Conservation (phyloP, 2,113 vertebrate genomes). For the Bucco capensis region DNA sequence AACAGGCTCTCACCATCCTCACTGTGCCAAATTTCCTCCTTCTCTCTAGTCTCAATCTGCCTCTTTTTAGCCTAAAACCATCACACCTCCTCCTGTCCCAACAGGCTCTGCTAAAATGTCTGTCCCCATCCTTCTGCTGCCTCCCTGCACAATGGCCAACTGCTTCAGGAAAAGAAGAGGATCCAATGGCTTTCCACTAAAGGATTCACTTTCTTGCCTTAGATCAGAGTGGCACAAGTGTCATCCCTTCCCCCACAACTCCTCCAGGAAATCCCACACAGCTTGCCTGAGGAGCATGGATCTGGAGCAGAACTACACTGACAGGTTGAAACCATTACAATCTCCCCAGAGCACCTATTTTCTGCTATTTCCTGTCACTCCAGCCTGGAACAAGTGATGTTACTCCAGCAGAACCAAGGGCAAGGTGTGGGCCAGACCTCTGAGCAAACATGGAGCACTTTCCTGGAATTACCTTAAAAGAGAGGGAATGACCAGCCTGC, state of each 20-base stretch:
- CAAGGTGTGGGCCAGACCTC: background rate
- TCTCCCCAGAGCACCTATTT: accelerated
- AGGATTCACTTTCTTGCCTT: background rate
- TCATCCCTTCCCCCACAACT: background rate
- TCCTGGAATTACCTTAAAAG: background rate
- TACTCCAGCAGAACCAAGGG: background rate
- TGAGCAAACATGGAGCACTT: background rate
- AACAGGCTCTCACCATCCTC: background rate
- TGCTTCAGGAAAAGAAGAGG: background rate
- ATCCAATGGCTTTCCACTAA: too few relatives aligned
- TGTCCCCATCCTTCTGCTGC: background rate
- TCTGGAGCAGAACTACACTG: background rate
- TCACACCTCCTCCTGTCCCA: background rate
- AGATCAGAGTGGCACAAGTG: background rate
- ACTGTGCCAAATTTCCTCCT: background rate
- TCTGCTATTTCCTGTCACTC: background rate
- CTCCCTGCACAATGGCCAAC: background rate
- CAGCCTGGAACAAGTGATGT: accelerated
- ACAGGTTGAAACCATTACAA: background rate
- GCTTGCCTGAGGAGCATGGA: background rate
- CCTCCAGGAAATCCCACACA: background rate
- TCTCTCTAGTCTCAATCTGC: background rate
- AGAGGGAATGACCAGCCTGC: background rate
- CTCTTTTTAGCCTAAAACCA: background rate
- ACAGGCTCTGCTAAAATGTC: background rate